Evolutionary conservation across 2,888 invertebrate species (phyloP).

Genomic region (Dinocampus coccinellae): DNA sequence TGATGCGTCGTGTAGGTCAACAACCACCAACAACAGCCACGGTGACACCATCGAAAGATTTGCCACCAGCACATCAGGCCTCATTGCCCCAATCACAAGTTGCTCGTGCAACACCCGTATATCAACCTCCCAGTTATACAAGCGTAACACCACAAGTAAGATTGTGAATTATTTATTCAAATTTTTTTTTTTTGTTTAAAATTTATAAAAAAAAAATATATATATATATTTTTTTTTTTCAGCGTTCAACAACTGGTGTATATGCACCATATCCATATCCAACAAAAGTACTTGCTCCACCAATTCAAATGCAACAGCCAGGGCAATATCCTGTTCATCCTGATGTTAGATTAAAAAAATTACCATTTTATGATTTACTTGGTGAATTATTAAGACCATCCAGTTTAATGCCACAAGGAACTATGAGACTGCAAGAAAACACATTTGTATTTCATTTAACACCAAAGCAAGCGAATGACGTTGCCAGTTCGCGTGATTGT

Average conservation of each 20-base stretch:
- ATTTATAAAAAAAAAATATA: neutral
- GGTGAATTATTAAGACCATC: conserved; percentile 92
- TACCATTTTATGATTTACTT: conserved; percentile 93
- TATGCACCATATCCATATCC: conserved; percentile 60
- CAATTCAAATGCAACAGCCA: conserved; percentile 58
- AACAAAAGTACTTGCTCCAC: conserved; percentile 57
- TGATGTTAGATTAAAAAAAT: conserved; percentile 90
- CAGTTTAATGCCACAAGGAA: conserved; percentile 80
- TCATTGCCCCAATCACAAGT: conserved; percentile 65
- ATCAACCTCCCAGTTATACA: conserved; percentile 60
- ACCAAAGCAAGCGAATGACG: conserved; percentile 92
- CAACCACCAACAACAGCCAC: conserved; percentile 57
- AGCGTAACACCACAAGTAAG: conserved; percentile 62
- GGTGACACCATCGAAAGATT: conserved; percentile 58
- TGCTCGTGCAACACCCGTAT: conserved; percentile 57
- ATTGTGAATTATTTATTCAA: neutral
- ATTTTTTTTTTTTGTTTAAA: no score
- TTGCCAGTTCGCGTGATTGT: conserved; percentile 84
- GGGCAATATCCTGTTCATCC: conserved; percentile 85
- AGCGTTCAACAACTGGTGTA: conserved; percentile 53
- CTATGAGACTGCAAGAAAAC: conserved; percentile 83
- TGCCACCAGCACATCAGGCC: conserved; percentile 67
- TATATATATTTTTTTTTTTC: conserved; percentile 29
- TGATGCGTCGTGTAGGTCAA: conserved; percentile 47
- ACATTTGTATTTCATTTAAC: conserved; percentile 91